phyloP scores from a whole-genome alignment of 2,113 vertebrate genomes.

The Phrynocephalus versicolor region DNA sequence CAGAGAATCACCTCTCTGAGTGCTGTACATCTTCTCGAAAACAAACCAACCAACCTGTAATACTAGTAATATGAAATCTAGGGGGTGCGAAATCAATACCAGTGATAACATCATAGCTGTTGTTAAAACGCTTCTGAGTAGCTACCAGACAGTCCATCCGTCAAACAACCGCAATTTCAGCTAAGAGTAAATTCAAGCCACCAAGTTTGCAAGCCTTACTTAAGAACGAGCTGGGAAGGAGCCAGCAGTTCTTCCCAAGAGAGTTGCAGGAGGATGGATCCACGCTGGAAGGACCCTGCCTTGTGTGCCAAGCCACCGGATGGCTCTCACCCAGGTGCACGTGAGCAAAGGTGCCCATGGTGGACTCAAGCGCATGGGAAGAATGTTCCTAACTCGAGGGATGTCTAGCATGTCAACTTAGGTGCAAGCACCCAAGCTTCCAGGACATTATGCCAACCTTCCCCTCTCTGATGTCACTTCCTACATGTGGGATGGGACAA shows the following conservation, averaged over 20 bases:
- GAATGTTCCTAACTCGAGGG: too few relatives aligned
- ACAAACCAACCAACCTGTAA: neutral
- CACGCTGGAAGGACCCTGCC: neutral
- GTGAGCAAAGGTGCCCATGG: too few relatives aligned
- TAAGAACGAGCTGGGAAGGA: neutral
- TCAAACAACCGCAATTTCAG: neutral
- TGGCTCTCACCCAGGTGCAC: neutral
- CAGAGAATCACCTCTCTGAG: too few relatives aligned
- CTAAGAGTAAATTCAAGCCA: neutral
- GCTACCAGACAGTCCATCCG: neutral
- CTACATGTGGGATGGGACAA: too few relatives aligned
- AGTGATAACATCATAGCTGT: neutral
- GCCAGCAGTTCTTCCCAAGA: neutral
- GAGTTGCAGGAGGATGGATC: neutral
- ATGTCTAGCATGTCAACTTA: too few relatives aligned
- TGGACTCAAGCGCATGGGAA: neutral
- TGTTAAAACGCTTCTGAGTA: neutral
- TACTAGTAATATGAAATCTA: neutral
- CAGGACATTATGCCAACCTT: too few relatives aligned
- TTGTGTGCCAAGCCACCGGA: neutral
- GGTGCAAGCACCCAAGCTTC: too few relatives aligned
- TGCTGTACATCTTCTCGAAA: neutral
- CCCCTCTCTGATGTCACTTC: too few relatives aligned
- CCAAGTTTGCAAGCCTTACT: neutral
- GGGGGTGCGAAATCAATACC: neutral